phyloP scores from a whole-genome alignment of 1,140 invertebrate genomes.

The Tribolium madens region DNA sequence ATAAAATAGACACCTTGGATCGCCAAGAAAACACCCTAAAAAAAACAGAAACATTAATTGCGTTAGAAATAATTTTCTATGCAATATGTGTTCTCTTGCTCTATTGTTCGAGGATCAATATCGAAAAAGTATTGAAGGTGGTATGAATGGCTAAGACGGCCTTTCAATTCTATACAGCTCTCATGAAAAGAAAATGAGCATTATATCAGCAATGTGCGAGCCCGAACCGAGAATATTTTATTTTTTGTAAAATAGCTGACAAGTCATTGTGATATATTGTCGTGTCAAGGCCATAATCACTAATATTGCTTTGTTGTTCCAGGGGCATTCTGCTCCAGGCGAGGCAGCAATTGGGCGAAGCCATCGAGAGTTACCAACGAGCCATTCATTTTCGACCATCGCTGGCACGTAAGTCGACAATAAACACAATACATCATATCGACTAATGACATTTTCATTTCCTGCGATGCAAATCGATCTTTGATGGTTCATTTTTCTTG shows the following conservation, averaged over 20 bases:
- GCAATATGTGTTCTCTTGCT: neutral
- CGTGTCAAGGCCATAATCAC: constrained; percentile 14
- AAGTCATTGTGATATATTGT: constrained; percentile 51
- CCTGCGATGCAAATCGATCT: constrained; percentile 34
- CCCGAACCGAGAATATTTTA: neutral
- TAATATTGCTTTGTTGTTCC: constrained; percentile 68
- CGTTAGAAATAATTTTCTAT: too few species aligned
- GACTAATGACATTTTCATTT: constrained; percentile 37
- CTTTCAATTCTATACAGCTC: constrained; percentile 26
- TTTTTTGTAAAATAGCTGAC: constrained; percentile 25
- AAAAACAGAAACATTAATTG: too few species aligned
- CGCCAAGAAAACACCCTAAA: neutral
- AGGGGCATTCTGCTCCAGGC: constrained; percentile 95
- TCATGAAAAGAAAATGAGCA: constrained; percentile 49
- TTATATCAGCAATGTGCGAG: constrained; percentile 25
- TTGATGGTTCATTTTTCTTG: constrained; percentile 32
- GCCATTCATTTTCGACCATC: constrained; percentile 95
- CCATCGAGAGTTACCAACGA: constrained; percentile 90
- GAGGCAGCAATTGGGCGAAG: constrained; percentile 87
- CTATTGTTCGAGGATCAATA: constrained; percentile 37
- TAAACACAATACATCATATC: constrained; percentile 42
- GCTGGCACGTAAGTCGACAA: constrained; percentile 86
- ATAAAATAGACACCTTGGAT: constrained; percentile 26
- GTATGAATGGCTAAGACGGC: constrained; percentile 28
- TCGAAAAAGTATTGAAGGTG: constrained; percentile 22